phyloP scores from a whole-genome alignment of 2,797 vertebrate genomes.

The Rhabdophis nuchalis region DNA sequence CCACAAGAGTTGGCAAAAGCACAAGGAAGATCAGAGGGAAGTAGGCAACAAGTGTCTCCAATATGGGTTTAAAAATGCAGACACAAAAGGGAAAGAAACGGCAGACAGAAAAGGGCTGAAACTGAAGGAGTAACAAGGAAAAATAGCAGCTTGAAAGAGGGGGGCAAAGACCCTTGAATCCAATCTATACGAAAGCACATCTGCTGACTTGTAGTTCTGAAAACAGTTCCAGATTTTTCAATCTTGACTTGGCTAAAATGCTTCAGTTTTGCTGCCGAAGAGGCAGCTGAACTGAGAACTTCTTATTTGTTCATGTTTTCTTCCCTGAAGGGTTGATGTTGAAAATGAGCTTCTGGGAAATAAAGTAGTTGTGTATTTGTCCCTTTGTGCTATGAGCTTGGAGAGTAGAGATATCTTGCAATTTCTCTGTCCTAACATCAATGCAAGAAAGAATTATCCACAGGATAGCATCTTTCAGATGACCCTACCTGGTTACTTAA shows the following conservation, averaged over 20 bases:
- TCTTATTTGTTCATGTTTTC: constrained; percentile 47
- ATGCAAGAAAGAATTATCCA: neutral
- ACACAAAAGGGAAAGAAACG: constrained; percentile 59
- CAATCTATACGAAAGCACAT: constrained; percentile 24
- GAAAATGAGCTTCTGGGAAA: constrained; percentile 48
- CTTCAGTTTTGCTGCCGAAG: constrained; percentile 30
- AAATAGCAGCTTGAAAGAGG: constrained; percentile 30
- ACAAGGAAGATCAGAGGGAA: constrained; percentile 69
- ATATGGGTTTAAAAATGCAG: constrained; percentile 67
- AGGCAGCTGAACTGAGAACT: constrained; percentile 48
- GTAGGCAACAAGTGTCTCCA: constrained; percentile 74
- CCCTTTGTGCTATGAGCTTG: constrained; percentile 24
- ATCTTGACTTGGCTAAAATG: constrained; percentile 34
- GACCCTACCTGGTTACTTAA: neutral
- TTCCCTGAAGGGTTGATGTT: constrained; percentile 1
- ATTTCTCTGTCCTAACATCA: constrained; percentile 25
- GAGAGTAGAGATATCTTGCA: constrained; percentile 25
- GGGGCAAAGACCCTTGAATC: constrained; percentile 17
- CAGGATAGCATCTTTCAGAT: neutral
- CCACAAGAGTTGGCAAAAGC: constrained; percentile 61
- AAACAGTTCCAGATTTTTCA: constrained; percentile 39
- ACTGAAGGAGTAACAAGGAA: constrained; percentile 37
- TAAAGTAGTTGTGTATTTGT: constrained; percentile 38
- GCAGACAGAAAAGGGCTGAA: neutral
- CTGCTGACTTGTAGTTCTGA: constrained; percentile 28